Conservation (phyloP, 2,797 vertebrate species). For the Coccyzus lansbergi region DNA sequence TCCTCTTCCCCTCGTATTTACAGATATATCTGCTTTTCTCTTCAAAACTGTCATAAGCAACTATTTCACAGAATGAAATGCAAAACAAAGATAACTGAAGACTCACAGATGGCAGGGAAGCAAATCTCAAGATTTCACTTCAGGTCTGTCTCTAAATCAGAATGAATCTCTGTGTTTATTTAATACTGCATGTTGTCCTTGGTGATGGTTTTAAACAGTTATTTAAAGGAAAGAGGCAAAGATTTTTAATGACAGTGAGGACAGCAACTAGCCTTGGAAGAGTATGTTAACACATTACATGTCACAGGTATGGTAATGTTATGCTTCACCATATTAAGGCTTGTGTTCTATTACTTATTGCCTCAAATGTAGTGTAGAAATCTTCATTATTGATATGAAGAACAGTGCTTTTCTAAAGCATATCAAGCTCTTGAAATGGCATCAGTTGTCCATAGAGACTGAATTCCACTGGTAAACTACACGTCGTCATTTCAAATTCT, state of each 20-base stretch:
- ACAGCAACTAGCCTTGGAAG: not conserved
- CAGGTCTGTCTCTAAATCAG: not conserved
- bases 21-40: not conserved
- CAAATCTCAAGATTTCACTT: not conserved
- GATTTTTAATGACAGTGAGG: not conserved
- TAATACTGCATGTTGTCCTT: not conserved
- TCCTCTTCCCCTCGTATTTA: not conserved
- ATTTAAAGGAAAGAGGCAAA: not conserved
- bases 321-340: not conserved
- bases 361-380: not conserved
- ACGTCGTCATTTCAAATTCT: not conserved
- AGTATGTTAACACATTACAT: not conserved
- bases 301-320: not conserved
- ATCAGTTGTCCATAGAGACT: not conserved
- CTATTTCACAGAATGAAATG: not conserved
- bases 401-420: not conserved
- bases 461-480: not conserved
- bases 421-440: not conserved
- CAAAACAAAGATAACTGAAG: not conserved
- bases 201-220: not conserved
- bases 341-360: not conserved
- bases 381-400: not conserved
- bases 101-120: accelerated
- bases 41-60: not conserved
- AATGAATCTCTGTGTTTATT: not conserved